phyloP scores from a whole-genome alignment of 1,140 invertebrate genomes.

The Cotesia vestalis region DNA sequence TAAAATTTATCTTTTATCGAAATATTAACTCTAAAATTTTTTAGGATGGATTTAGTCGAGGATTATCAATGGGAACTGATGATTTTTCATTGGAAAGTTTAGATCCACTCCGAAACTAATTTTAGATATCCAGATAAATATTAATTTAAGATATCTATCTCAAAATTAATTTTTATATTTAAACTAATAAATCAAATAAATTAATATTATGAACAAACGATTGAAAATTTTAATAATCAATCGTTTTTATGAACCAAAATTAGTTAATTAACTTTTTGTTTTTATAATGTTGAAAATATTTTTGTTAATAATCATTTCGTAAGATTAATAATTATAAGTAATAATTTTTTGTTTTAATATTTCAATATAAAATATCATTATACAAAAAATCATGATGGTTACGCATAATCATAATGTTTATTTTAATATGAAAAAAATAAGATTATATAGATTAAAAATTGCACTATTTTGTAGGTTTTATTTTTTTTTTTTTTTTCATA shows the following conservation, averaged over 20 bases:
- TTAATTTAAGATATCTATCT: neutral
- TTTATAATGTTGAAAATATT: neutral
- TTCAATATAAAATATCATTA: no score
- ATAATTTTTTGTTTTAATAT: no score
- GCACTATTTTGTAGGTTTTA: no score
- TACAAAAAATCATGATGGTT: no score
- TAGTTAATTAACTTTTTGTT: constrained; percentile 21
- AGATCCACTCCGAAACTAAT: constrained; percentile 75
- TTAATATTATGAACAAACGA: neutral
- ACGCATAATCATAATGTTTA: no score
- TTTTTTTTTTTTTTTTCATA: no score
- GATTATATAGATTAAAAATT: no score
- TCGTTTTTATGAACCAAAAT: constrained; percentile 19
- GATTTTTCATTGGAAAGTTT: constrained; percentile 88
- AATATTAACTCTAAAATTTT: constrained; percentile 39
- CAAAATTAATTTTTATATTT: constrained; percentile 16
- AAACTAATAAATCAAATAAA: neutral
- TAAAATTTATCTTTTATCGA: neutral
- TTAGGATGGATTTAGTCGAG: constrained; percentile 85
- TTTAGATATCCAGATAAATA: constrained; percentile 13
- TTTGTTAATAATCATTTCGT: no score
- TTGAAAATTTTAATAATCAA: neutral
- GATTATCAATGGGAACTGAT: constrained; percentile 80
- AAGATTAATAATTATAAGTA: no score
- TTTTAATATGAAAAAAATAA: no score